Percentiles rank a stretch among this genome's conserved stretches.
These are phyloP conservation scores for Acropternis orthonyx DNA, from an alignment of 2,797 vertebrate genomes.

Conservation along the genomic window DNA sequence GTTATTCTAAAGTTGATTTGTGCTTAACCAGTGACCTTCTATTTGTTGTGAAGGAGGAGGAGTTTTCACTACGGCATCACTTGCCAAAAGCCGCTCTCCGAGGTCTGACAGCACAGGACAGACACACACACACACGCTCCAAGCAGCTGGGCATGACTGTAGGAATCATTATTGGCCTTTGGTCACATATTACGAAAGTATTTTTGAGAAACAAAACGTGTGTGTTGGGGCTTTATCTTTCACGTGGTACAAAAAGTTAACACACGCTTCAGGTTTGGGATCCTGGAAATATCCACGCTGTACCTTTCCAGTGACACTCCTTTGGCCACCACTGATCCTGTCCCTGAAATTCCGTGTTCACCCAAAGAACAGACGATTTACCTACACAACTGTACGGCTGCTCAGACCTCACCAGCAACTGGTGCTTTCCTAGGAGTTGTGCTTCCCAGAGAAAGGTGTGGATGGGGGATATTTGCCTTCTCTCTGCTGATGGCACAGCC, in stretches of 20 bases:
- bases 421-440: not conserved
- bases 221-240: not conserved
- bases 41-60: not conserved
- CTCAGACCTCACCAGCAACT: not conserved
- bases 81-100: not conserved
- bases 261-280: not conserved
- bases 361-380: not conserved
- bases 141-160: not conserved
- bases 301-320: not conserved
- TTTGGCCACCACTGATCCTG: not conserved
- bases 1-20: not conserved
- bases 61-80: not conserved
- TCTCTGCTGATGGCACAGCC: not conserved
- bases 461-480: not conserved
- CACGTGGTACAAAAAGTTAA: not conserved
- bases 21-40: not conserved
- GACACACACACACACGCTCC: not conserved
- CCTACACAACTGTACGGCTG: rapidly evolving
- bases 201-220: not conserved
- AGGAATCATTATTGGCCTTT: not conserved
- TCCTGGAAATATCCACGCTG: not conserved
- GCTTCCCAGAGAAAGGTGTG: not conserved
- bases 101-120: not conserved
- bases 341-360: not conserved
- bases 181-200: not conserved